These are phyloP conservation scores for Irena cyanogastra DNA, from an alignment of 2,113 vertebrate species.

Conservation along the genomic window DNA sequence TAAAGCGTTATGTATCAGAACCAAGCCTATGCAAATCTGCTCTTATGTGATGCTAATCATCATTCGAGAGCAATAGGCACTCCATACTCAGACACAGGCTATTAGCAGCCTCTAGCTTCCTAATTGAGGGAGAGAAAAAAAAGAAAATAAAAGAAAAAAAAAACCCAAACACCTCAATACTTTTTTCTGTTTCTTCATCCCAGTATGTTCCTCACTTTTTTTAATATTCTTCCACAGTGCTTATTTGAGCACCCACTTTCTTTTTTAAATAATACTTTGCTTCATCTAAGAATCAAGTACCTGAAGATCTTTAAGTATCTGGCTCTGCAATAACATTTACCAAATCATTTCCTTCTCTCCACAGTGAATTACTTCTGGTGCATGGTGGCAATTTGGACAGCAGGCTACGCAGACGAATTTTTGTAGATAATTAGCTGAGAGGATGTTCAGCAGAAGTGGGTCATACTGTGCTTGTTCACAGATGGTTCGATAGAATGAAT, in stretches of 20 bases:
- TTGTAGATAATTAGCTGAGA: slow-evolving; percentile 39
- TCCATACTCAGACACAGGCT: background rate
- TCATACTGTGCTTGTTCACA: slow-evolving; percentile 34
- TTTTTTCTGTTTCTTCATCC: background rate
- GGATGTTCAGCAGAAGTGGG: slow-evolving; percentile 44
- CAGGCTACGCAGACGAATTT: background rate
- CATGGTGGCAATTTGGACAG: background rate
- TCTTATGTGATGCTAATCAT: background rate
- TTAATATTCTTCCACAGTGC: background rate
- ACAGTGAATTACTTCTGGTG: slow-evolving; percentile 6
- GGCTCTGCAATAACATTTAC: background rate
- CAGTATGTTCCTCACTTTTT: background rate
- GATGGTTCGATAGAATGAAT: slow-evolving; percentile 32
- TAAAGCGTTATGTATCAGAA: background rate
- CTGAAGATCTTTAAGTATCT: background rate
- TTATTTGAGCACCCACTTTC: background rate
- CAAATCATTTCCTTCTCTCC: slow-evolving; percentile 22
- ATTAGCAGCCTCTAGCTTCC: background rate
- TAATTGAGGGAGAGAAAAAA: background rate
- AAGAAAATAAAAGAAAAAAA: background rate
- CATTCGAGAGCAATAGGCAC: background rate
- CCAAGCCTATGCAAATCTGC: background rate
- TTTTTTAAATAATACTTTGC: background rate
- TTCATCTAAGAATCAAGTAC: background rate
- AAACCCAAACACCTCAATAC: background rate